Base-by-base conservation (phyloP, 2,888 invertebrate species). In the Steromphala cineraria region DNA sequence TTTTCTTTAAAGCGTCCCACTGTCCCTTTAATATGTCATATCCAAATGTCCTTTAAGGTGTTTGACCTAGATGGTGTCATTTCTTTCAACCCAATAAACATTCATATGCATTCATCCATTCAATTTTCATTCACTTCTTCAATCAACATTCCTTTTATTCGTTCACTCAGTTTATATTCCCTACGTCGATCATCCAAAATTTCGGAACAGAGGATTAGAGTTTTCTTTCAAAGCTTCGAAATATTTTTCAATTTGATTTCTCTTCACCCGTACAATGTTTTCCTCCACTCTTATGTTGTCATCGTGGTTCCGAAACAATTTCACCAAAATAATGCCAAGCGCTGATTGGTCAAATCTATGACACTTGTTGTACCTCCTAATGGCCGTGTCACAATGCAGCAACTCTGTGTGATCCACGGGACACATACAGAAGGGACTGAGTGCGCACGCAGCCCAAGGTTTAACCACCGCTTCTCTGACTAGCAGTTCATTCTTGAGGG, bases 281-380 rank as follows among this genome's bases (percentile, higher is more conserved):
- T 31, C 55, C 0, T 46, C 19, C 31, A 78, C 15, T 17, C 24
- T 46, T 4, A 78, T 19, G 21, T 15, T 78, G 19, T 28, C 8
- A 13, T 78, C 67, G 31, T 79, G 79, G 24, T 75, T 56, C 21
- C 56, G 71, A 36, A 80, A 80, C 36, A 80, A 67, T 40, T 52
- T 77, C 13, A 77, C 56, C 13, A 77, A 31, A 3, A 80, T 80
- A n/a, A 80, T 46, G 53, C 67, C 62, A 0, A 80, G 40, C 21
- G 77, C 80, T 31, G 80, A 56, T 36, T 77, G 80, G 21, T 80
- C 80, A 67, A 80, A 80, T 36, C 80, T 52, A 40, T 80, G 80
- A 36, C 80, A 80, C n/a, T 77, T 46, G n/a, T 40, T 40, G 24
- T 80, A 80, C 53, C 52, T 79, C 53, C 79, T 19, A 4, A 79